These are phyloP conservation scores for Procambarus clarkii DNA, from an alignment of 1,140 invertebrate genomes.

Conservation along the genomic window DNA sequence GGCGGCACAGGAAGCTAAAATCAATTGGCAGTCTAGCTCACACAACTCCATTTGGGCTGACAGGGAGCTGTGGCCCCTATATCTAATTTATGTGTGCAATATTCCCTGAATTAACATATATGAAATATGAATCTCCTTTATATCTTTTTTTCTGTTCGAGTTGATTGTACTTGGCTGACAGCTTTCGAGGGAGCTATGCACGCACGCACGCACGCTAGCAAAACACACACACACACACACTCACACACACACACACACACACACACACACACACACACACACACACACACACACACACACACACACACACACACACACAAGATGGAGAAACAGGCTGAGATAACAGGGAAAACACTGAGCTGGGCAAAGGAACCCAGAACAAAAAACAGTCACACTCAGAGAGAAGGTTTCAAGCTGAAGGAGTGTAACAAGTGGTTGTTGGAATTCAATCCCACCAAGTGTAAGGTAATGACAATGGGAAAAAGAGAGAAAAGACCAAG, in stretches of 20 bases:
- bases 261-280: conserved; percentile 43
- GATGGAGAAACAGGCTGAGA: too few species aligned
- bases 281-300: conserved; percentile 38
- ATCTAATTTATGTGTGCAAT: conserved; percentile 69
- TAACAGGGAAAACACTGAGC: too few species aligned
- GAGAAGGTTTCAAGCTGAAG: too few species aligned
- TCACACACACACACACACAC: conserved; percentile 38
- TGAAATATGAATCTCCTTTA: conserved; percentile 58
- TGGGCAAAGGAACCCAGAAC: too few species aligned
- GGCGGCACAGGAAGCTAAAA: conserved; percentile 38
- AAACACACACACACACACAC: conserved; percentile 38
- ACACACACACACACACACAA: conserved; percentile 25
- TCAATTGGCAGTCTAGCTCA: conserved; percentile 57
- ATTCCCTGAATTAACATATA: conserved; percentile 64
- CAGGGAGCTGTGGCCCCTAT: conserved; percentile 48
- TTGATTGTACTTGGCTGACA: not conserved
- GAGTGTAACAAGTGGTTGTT: too few species aligned
- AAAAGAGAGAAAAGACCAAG: too few species aligned
- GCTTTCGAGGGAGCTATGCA: not conserved
- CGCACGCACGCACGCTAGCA: conserved; percentile 3
- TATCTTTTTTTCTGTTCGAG: not conserved
- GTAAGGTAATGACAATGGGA: too few species aligned
- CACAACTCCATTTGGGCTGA: conserved; percentile 62
- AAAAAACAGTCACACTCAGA: too few species aligned
- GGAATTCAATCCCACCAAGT: too few species aligned